Evolutionary conservation across 2,113 vertebrate species (phyloP), one percentile per base, ranked within the genome.

Genomic region (Lathamus discolor): DNA sequence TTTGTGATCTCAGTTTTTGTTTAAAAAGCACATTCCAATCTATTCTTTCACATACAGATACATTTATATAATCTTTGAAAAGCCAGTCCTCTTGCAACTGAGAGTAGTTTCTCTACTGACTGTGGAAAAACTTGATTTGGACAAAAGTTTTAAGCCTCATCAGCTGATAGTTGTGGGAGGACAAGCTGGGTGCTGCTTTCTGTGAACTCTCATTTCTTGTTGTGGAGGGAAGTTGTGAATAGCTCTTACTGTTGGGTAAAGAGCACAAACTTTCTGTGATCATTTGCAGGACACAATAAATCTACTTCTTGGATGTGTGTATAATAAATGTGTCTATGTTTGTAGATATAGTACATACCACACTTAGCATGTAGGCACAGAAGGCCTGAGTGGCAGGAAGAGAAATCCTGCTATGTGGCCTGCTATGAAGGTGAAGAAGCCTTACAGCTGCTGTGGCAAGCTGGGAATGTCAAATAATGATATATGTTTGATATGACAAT

Each of bases 401-500:
- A 28, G 20, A 17, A 25, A 11, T 59, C 27, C 22, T 23, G 48
- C 16, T n/a, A 24, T 10, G 24, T 39, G 29, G 20, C 55, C 27
- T 76, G 31, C 70, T 25, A 0, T 37, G 83, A 6, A 51, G 63
- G 57, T 67, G 37, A 27, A 46, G 70, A 22, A 61, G 62, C n/a
- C 15, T 76, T 35, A 0, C 0, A 49, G 72, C 46, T 11, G 3
- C 61, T 55, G 86, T 76, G 63, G 35, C 44, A n/a, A 74, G 29
- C 64, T 61, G 82, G n/a, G 37, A 13, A 44, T 6, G 2, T 14
- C 1, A 1, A 33, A 13, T 68, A 7, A 7, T 11, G 19, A 31
- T 12, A 6, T 0, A 16, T 1, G 1, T 51, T 59, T 86, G 39
- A 9, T n/a, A 5, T 18, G n/a, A 7, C 23, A n/a, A 3, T 28